Evolutionary conservation across 2,888 invertebrate genomes (phyloP), one percentile per base, ranked within the genome.

Genomic region (Morpho deidamia): DNA sequence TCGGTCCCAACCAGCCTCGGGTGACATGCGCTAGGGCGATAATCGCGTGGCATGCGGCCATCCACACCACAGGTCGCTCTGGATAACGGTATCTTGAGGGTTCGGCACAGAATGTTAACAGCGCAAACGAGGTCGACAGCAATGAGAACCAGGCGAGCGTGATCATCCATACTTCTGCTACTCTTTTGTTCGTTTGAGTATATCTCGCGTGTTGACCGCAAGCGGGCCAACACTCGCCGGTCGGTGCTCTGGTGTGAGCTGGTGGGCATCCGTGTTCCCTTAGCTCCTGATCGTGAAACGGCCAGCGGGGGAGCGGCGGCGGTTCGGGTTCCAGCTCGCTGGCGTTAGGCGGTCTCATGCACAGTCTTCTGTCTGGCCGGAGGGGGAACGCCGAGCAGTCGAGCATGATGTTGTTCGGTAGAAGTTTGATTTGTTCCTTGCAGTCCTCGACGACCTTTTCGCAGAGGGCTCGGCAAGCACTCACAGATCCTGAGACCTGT

Each of bases 21-120:
- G 94, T 91, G 66, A 91, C 91, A 78, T 95, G 95, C 34, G 95
- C 94, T 5, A 96, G 81, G 0, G 96, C 94, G 32, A 96, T 93
- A 49, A 95, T 90, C 66, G 95, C 94, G 78, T 97, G 96, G 82
- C 97, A 97, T 0, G 96, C 92, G 7, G 97, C 96, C 58, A 97
- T 91, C 86, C 96, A 98, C 55, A 98, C 94, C 39, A 97, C 95
- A 0, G 98, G 97, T 43, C 97, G 91, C 74, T 98, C 98, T 0
- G 98, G 98, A 83, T 98, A 98, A 40, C 95, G 93, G 77, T 98
- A 99, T 50, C 98, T 89, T 38, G 94, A 92, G 34, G 96, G 95
- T 72, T 98, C 97, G 40, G 97, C 94, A 85, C 96, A 93, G 80
- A 97, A 97, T 0, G 98, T 98, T 47, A 95, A 87, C 65, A 96